phyloP scores from a whole-genome alignment of 2,888 invertebrate genomes.

The Tridacna gigas region DNA sequence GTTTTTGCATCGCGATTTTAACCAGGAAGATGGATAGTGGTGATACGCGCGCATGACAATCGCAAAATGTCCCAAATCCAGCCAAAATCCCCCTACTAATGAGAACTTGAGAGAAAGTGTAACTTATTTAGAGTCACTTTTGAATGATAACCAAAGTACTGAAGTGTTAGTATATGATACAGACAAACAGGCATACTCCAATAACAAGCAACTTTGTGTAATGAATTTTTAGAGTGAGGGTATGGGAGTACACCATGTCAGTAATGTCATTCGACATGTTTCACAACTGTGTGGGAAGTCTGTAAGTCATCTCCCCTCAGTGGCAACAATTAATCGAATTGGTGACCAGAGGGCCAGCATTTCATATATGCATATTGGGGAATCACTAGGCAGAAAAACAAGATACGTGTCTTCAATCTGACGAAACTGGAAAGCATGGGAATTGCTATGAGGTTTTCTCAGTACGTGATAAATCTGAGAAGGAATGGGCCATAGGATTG shows the following conservation, averaged over 20 bases:
- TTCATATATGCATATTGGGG: constrained; percentile 34
- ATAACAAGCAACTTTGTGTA: constrained; percentile 24
- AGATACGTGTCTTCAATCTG: constrained; percentile 35
- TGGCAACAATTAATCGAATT: constrained; percentile 47
- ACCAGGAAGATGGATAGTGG: no score
- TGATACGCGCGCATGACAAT: no score
- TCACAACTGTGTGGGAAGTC: constrained; percentile 33
- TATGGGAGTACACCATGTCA: constrained; percentile 49
- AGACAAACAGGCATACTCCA: constrained; percentile 29
- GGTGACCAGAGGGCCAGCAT: constrained; percentile 41
- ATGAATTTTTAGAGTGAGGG: constrained; percentile 37
- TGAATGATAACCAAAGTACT: constrained; percentile 32
- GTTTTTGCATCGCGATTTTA: no score
- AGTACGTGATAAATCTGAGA: constrained; percentile 34
- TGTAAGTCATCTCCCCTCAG: constrained; percentile 21
- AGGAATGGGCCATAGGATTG: constrained; percentile 44
- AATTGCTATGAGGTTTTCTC: constrained; percentile 42
- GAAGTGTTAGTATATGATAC: constrained; percentile 10
- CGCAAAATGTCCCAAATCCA: no score
- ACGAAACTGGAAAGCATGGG: constrained; percentile 46
- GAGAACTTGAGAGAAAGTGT: constrained; percentile 26
- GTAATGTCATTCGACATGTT: constrained; percentile 38
- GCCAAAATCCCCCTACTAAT: no score
- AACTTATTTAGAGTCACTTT: constrained; percentile 28
- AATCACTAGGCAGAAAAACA: constrained; percentile 10